Percentiles rank a stretch among this genome's conserved stretches.
phyloP scores from a whole-genome alignment of 92 coral and sea anemone species.

The Umimayanthus kanabou region DNA sequence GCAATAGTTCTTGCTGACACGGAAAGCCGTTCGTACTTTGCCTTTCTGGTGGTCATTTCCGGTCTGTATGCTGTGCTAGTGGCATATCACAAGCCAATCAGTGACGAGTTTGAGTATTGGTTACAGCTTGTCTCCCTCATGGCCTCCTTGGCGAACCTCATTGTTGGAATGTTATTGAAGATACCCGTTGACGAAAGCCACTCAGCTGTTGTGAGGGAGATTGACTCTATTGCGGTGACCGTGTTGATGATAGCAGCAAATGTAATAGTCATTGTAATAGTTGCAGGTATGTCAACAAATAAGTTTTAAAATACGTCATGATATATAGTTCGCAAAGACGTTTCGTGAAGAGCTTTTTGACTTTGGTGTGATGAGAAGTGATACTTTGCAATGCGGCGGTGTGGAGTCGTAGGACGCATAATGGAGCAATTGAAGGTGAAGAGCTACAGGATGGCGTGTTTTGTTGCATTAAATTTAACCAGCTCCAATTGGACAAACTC shows the following conservation, averaged over 20 bases:
- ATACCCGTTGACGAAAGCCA: conserved; percentile 52
- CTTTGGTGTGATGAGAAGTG: too few species aligned
- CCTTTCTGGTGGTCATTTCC: conserved; percentile 52
- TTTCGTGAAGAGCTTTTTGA: too few species aligned
- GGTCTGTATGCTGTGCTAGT: conserved; percentile 60
- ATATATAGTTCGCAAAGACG: too few species aligned
- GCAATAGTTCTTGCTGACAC: conserved; percentile 53
- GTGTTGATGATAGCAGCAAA: conserved; percentile 54
- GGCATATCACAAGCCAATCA: conserved; percentile 60
- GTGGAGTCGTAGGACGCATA: too few species aligned
- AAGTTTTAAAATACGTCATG: not conserved
- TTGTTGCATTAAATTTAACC: too few species aligned
- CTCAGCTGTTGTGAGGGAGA: conserved; percentile 12
- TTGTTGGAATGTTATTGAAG: conserved; percentile 61
- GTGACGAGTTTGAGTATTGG: conserved; percentile 67
- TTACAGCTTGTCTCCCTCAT: conserved; percentile 55
- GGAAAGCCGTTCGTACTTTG: conserved; percentile 58
- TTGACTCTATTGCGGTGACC: conserved; percentile 44
- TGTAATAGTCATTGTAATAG: conserved; percentile 47
- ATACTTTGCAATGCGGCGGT: too few species aligned
- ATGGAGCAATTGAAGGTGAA: too few species aligned
- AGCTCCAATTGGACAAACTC: too few species aligned
- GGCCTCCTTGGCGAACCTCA: conserved; percentile 54
- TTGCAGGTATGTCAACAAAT: conserved; percentile 42
- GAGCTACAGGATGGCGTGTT: too few species aligned